A percentile compares a stretch with the other conserved stretches of the same genome.
Evolutionary conservation across 2,113 vertebrate genomes (phyloP).

Genomic region (Morphnarchus princeps): DNA sequence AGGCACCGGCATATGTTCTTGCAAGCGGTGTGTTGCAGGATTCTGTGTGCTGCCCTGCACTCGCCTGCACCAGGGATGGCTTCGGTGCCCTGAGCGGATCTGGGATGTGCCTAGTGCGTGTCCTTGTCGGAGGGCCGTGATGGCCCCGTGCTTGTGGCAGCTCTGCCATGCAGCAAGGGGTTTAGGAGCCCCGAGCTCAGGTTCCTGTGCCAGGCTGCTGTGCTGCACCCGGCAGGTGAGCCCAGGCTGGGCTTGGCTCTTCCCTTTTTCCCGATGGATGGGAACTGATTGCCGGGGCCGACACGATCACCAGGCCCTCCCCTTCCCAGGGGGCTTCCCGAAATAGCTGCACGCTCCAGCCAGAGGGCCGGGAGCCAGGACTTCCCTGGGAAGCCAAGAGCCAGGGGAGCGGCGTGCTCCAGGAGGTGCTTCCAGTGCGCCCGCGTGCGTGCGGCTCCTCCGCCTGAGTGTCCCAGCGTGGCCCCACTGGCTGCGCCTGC

Average conservation of each 20-base stretch:
- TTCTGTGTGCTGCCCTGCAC: not conserved
- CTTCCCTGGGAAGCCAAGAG: constrained; percentile 45
- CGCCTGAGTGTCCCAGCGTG: not conserved
- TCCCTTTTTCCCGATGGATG: constrained; percentile 7
- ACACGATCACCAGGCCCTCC: not conserved
- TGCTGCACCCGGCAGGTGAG: not conserved
- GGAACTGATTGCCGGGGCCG: not conserved
- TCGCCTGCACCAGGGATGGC: accelerated
- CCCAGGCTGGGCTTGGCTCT: not conserved
- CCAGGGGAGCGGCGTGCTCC: not conserved
- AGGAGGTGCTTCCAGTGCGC: not conserved
- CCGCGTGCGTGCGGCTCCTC: not conserved
- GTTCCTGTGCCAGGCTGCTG: not conserved
- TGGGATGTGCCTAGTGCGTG: accelerated
- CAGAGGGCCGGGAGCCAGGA: constrained; percentile 59
- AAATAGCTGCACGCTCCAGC: constrained; percentile 62
- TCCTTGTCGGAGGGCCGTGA: accelerated
- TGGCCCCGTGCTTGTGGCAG: not conserved
- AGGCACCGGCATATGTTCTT: accelerated
- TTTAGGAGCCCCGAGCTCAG: not conserved
- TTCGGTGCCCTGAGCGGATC: not conserved
- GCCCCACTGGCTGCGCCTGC: not conserved
- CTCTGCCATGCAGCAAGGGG: accelerated
- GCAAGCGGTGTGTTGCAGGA: accelerated
- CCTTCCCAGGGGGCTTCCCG: constrained; percentile 41